Conservation (phyloP, 2,888 invertebrate species). For the Parapristionchus giblindavisi region DNA sequence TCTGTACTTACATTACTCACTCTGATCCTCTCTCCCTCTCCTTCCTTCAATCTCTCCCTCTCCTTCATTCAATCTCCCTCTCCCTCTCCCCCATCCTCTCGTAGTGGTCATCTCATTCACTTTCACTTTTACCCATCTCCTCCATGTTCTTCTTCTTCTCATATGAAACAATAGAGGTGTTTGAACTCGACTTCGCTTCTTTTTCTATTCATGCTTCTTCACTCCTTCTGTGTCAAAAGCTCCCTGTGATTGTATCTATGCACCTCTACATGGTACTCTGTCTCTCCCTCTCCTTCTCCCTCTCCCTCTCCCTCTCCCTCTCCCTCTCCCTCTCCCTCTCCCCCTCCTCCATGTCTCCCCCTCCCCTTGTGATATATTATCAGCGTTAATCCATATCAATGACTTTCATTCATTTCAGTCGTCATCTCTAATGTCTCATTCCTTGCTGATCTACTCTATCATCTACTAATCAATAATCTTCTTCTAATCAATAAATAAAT, state of each 20-base stretch:
- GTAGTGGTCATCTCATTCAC: neutral
- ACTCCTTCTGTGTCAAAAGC: neutral
- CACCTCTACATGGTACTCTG: neutral
- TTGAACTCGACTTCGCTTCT: conserved; percentile 5
- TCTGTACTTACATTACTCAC: no score
- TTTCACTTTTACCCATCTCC: no score
- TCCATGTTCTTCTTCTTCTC: neutral
- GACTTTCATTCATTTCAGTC: no score
- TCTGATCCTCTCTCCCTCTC: neutral
- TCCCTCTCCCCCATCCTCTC: neutral
- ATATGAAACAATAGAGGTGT: conserved; percentile 16
- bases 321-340: neutral
- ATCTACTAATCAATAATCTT: neutral
- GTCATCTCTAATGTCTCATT: no score
- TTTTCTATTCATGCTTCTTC: neutral
- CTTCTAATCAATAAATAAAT: neutral
- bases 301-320: conserved; percentile 9
- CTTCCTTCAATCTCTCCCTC: neutral
- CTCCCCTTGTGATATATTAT: neutral
- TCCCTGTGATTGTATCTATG: neutral
- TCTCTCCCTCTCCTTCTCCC: conserved; percentile 13
- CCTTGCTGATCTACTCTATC: neutral
- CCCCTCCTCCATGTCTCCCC: neutral
- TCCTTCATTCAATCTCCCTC: conserved; percentile 13
- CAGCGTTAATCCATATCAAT: no score